Percentiles rank a stretch among this genome's conserved stretches.
Evolutionary conservation across 2,797 vertebrate genomes (phyloP).

Genomic region (Psittacula derbiana): DNA sequence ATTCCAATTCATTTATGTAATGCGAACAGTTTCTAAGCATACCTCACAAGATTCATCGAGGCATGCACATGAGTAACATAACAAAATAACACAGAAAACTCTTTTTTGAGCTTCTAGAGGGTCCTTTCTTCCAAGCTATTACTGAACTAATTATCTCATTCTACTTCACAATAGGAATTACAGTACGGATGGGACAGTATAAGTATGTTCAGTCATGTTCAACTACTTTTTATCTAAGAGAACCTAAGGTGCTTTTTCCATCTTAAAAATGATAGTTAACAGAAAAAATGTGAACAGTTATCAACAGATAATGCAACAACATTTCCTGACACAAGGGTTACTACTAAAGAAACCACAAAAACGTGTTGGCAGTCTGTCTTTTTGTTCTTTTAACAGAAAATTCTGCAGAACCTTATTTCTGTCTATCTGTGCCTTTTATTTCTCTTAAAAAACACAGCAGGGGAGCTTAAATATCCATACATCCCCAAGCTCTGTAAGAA

Average conservation of each 20-base stretch:
- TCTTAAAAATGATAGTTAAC: neutral
- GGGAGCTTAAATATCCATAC: neutral
- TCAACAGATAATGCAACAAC: neutral
- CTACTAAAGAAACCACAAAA: neutral
- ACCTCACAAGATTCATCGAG: rapidly evolving
- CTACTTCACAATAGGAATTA: neutral
- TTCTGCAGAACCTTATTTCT: neutral
- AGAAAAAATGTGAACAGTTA: neutral
- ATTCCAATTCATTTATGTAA: neutral
- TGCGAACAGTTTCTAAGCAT: neutral
- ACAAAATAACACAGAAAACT: neutral
- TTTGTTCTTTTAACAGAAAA: neutral
- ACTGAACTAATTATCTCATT: neutral
- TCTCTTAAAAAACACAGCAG: neutral
- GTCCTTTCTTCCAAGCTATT: neutral
- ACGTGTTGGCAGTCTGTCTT: neutral
- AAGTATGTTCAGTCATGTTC: neutral
- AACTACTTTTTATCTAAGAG: neutral
- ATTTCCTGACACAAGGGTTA: neutral
- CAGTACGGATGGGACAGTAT: neutral
- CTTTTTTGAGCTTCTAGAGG: neutral
- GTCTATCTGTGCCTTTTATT: neutral
- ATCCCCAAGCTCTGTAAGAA: neutral
- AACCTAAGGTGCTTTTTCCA: neutral
- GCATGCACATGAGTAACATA: neutral